Base-by-base conservation (phyloP, 2,113 vertebrate genomes). In the Eulacestoma nigropectus region DNA sequence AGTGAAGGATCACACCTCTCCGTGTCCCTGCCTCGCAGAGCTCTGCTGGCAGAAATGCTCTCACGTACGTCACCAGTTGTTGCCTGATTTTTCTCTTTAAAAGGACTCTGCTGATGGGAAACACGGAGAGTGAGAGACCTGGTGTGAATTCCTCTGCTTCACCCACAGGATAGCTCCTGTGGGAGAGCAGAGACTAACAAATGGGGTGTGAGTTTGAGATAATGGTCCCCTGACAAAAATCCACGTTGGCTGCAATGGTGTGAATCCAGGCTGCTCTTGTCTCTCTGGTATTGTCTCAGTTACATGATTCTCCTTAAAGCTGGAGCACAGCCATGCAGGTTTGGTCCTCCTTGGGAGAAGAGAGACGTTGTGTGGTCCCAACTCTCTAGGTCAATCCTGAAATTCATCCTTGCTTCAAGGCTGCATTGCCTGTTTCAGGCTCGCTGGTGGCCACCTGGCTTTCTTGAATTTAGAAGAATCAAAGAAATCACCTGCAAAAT, bases 1-100 rank as follows among this genome's bases (percentile, higher is more conserved):
- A 30, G 63, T 13, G 83, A 32, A 86, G 83, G 79, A 86, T 96
- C 76, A 70, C 93, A 93, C 86, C 83, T 92, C 85, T 88, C 82
- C 68, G 3, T 12, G 12, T 74, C 72, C 64, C 76, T 77, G 79
- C 69, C 79, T 65, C 19, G 12, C 67, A 77, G 79, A 86, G 49
- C 90, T 80, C 3, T 78, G 76, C 86, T 92, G 90, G 64, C 76
- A 93, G 59, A 70, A 74, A 39, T 6, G 46, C 73, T 47, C 52
- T 11, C 14, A 55, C 1, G 1, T 21, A 19, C 3, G 0, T 92
- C 83, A 86, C 52, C 16, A 18, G 79, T 52, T 85, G 67, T 49
- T 90, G 84, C 78, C 59, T 88, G 53, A 63, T 79, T 93, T 90
- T 90, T 84, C 70, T 44, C 64, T 95, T 89, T 87, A 26, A 78